phyloP scores from a whole-genome alignment of 2,888 invertebrate species.

The Thera britannica region DNA sequence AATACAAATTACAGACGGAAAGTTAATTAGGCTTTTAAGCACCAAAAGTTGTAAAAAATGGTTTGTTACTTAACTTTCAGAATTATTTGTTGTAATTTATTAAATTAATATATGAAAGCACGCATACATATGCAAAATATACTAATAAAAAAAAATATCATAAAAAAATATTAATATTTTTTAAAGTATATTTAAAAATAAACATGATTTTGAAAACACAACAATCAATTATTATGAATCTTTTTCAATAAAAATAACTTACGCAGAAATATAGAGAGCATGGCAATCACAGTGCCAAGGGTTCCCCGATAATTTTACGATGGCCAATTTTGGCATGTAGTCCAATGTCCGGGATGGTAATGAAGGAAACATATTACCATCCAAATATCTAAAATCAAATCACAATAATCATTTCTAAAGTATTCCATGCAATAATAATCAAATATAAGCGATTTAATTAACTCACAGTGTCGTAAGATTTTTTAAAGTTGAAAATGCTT shows the following conservation, averaged over 20 bases:
- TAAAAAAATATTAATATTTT: too few relatives aligned
- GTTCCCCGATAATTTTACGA: slow-evolving; percentile 89
- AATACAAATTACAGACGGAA: slow-evolving; percentile 4
- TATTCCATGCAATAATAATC: not conserved
- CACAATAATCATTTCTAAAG: not conserved
- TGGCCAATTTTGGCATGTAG: slow-evolving; percentile 85
- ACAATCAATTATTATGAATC: too few relatives aligned
- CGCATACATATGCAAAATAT: too few relatives aligned
- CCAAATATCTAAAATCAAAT: slow-evolving; percentile 86
- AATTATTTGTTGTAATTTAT: not conserved
- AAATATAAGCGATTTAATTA: slow-evolving; percentile 14
- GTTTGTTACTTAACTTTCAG: not conserved
- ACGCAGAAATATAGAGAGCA: slow-evolving; percentile 89
- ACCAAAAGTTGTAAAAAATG: slow-evolving; percentile 7
- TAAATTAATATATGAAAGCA: too few relatives aligned
- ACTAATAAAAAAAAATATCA: too few relatives aligned
- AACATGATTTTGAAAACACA: too few relatives aligned
- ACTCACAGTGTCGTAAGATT: slow-evolving; percentile 90
- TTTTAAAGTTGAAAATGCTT: slow-evolving; percentile 86
- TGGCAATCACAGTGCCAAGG: slow-evolving; percentile 93
- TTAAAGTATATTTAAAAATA: too few relatives aligned
- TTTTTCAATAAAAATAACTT: slow-evolving; percentile 51
- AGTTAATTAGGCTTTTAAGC: not conserved
- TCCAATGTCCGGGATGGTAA: slow-evolving; percentile 88
- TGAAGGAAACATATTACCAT: slow-evolving; percentile 89